These are phyloP conservation scores for Epistrophella euchroma DNA, from an alignment of 2,888 invertebrate species.

Conservation along the genomic window DNA sequence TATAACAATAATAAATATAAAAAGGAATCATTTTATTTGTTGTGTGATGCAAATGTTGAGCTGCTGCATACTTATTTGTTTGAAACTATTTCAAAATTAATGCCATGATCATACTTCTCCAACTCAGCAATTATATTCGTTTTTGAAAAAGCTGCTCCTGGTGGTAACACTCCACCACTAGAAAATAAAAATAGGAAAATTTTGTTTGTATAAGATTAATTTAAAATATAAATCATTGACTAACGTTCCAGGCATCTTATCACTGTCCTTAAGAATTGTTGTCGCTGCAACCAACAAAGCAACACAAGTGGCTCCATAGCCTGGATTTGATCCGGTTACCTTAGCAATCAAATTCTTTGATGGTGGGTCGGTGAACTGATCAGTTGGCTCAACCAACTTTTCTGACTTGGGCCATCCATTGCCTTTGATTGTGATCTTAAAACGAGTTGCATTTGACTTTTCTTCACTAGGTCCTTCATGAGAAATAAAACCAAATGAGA, in stretches of 20 bases:
- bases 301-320: conserved; percentile 92
- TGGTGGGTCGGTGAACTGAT: conserved; percentile 85
- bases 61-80: conserved; percentile 78
- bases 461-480: conserved; percentile 88
- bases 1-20: conserved; percentile 63
- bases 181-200: conserved; percentile 76
- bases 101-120: conserved; percentile 86
- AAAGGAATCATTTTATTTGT: conserved; percentile 37
- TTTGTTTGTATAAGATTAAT: background rate
- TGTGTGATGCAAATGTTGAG: background rate
- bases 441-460: conserved; percentile 86
- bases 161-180: conserved; percentile 94
- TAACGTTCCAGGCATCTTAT: conserved; percentile 90
- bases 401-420: conserved; percentile 90
- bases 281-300: conserved; percentile 90
- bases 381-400: conserved; percentile 85
- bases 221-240: conserved; percentile 75
- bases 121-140: conserved; percentile 91
- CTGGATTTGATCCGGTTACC: conserved; percentile 86
- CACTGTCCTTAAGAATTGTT: conserved; percentile 89
- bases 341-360: conserved; percentile 87
- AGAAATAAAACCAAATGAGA: conserved; percentile 89
- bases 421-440: conserved; percentile 89
- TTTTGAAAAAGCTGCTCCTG: conserved; percentile 93
- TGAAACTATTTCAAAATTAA: conserved; percentile 88